Evolutionary conservation across 2,797 vertebrate genomes (phyloP), one percentile per base, ranked within the genome.

Genomic region (Chromobotia macracanthus): DNA sequence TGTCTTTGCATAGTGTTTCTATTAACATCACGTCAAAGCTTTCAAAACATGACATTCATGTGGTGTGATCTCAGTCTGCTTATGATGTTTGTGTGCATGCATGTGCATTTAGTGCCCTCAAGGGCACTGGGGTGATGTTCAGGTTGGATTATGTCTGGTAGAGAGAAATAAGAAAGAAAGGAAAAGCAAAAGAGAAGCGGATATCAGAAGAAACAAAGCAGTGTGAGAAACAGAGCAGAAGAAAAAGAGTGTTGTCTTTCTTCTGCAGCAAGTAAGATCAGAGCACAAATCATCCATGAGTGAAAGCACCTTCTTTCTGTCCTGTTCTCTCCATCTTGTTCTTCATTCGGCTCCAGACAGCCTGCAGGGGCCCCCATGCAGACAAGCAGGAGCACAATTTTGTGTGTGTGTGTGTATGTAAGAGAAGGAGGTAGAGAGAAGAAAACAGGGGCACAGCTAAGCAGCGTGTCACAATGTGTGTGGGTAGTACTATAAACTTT

Each of bases 331-430:
- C 63, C n/a, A 12, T 75, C 23, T 67, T 38, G 41, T 61, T 55
- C 74, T 64, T 21, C 2, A 73, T 84, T 86, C 88, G 8, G 89
- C 87, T 90, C 90, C 90, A 93, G 92, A 92, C 91, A 90, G 91
- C 91, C 91, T 91, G 89, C 89, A 92, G 91, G 90, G 87, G 87
- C 89, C 89, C 90, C 91, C 86, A 91, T 90, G 82, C 90, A 92
- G 89, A 92, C 90, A 88, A 90, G 90, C 88, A 88, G 84, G 89
- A 87, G 90, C 90, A 76, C 87, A 88, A 90, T 90, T 60, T 68
- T 80, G 15, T 51, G 67, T 73, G 55, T 69, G 70, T 61, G 25
- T 75, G 72, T 70, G 44, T 71, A 7, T 41, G 63, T 69, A 61
- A 51, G 44, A 60, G 23, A 18, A 48, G 38, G 31, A 77, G 18